Conservation (phyloP, 2,888 invertebrate genomes). For the Drosophila fulvimacula region DNA sequence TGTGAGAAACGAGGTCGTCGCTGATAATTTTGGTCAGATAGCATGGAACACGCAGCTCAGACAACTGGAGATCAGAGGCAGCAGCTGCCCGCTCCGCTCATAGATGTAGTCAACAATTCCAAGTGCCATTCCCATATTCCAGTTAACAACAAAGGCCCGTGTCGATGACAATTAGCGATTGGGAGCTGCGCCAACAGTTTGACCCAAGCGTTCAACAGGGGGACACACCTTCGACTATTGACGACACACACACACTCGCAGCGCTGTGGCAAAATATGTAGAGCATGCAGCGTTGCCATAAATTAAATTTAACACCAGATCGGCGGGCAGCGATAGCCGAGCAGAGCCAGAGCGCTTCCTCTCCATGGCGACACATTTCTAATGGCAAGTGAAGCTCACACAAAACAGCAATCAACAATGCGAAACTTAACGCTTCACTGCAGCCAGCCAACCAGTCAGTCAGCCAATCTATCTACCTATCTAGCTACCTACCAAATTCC, state of each 20-base stretch:
- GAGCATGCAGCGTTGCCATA: slow-evolving; percentile 79
- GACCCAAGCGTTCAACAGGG: slow-evolving; percentile 43
- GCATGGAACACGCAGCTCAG: slow-evolving; percentile 51
- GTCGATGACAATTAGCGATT: slow-evolving; percentile 80
- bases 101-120: slow-evolving; percentile 28
- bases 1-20: slow-evolving; percentile 64
- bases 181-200: slow-evolving; percentile 39
- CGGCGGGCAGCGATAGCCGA: slow-evolving; percentile 64
- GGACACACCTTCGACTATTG: slow-evolving; percentile 58
- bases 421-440: slow-evolving; percentile 73
- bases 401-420: slow-evolving; percentile 59
- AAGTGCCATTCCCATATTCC: slow-evolving; percentile 62
- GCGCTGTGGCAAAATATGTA: slow-evolving; percentile 67
- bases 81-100: slow-evolving; percentile 25
- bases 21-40: slow-evolving; percentile 78
- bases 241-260: slow-evolving; percentile 10
- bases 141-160: slow-evolving; percentile 68
- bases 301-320: slow-evolving; percentile 81
- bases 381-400: slow-evolving; percentile 74
- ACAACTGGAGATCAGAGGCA: slow-evolving; percentile 62
- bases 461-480: slow-evolving; percentile 26
- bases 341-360: slow-evolving; percentile 26
- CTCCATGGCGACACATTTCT: slow-evolving; percentile 60
- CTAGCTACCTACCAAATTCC: slow-evolving; percentile 27
- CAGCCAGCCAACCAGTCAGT: slow-evolving; percentile 22